A percentile compares a stretch with the other conserved stretches of the same genome.
Conservation (phyloP, 2,888 invertebrate species). For the Apamea crenata region DNA sequence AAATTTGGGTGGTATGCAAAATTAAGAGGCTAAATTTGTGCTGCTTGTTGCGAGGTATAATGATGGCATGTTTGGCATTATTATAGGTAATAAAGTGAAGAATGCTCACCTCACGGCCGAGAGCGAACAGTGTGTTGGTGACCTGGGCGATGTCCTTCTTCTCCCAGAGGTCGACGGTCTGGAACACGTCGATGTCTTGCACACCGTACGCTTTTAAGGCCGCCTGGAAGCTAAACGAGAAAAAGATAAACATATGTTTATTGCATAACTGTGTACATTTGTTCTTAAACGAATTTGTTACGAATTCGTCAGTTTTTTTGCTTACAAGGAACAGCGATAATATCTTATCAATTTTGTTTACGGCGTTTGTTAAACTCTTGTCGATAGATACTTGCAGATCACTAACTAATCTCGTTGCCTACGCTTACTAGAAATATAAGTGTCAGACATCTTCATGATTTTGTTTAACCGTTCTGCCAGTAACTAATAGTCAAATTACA, state of each 20-base stretch:
- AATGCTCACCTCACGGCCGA: slow-evolving; percentile 94
- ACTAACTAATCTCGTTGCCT: not conserved
- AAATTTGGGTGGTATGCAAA: slow-evolving; percentile 40
- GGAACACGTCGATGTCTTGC: slow-evolving; percentile 97
- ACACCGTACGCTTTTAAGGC: slow-evolving; percentile 97
- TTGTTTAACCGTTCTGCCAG: not conserved
- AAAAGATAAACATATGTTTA: not conserved
- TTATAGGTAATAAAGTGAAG: slow-evolving; percentile 11
- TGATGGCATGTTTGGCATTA: slow-evolving; percentile 32
- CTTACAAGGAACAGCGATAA: not conserved
- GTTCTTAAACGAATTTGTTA: slow-evolving; percentile 5
- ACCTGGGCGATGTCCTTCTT: slow-evolving; percentile 97
- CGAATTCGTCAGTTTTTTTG: not conserved
- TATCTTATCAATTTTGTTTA: slow-evolving; percentile 3
- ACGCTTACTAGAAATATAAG: not conserved
- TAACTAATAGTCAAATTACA: not conserved
- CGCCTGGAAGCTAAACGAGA: slow-evolving; percentile 92
- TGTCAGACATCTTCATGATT: not conserved
- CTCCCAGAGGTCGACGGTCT: slow-evolving; percentile 99
- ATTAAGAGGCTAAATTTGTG: slow-evolving; percentile 20
- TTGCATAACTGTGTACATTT: not conserved
- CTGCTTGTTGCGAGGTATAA: slow-evolving; percentile 9
- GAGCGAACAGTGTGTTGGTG: slow-evolving; percentile 95
- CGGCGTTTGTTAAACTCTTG: slow-evolving; percentile 3
- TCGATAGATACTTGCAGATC: slow-evolving; percentile 2